phyloP scores from a whole-genome alignment of 1,140 invertebrate genomes.

The Cyrtorhinus lividipennis region DNA sequence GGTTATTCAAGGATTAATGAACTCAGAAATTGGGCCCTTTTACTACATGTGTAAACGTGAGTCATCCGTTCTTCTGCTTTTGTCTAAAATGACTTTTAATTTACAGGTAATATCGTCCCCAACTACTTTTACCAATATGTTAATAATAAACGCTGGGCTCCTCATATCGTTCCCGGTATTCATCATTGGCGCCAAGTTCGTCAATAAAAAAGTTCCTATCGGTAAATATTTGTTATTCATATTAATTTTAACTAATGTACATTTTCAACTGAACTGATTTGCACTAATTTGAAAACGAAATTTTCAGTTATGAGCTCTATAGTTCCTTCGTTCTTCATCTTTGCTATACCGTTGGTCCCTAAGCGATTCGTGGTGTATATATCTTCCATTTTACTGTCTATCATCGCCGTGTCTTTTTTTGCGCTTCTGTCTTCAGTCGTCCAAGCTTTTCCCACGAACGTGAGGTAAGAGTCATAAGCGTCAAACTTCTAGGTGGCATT shows the following conservation, averaged over 20 bases:
- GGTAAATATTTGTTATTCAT: not conserved
- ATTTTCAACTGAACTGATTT: no score
- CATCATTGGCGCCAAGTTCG: not conserved
- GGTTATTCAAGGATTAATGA: no score
- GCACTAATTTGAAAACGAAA: no score
- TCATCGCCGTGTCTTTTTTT: not conserved
- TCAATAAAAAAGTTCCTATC: not conserved
- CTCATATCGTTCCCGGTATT: not conserved
- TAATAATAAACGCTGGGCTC: not conserved
- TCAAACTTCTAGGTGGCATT: not conserved
- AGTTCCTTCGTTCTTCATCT: not conserved
- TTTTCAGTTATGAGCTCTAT: not conserved
- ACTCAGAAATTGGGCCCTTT: no score
- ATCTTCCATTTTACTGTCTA: not conserved
- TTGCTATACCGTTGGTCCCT: not conserved
- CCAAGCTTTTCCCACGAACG: not conserved
- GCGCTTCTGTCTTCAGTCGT: not conserved
- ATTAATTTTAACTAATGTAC: no score
- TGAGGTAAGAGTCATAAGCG: not conserved
- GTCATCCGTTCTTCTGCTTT: no score
- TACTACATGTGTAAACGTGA: no score
- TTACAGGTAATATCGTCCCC: not conserved
- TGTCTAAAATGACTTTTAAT: no score
- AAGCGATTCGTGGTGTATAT: not conserved
- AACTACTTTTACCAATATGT: not conserved